Evolutionary conservation across 2,888 invertebrate genomes (phyloP).

Genomic region (Ornithoptera priamus): DNA sequence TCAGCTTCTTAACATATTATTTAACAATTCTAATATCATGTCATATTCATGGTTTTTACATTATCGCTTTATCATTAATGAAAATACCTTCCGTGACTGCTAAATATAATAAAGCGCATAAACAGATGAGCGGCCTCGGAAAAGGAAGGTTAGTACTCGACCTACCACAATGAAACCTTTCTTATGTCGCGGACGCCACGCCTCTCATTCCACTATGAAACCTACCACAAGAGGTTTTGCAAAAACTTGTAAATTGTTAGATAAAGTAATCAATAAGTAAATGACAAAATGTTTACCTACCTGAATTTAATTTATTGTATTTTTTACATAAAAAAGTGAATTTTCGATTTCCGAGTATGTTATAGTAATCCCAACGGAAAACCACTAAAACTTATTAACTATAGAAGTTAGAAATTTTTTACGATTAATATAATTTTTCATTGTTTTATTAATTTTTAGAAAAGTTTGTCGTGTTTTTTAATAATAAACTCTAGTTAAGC

Average conservation of each 20-base stretch:
- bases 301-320: not conserved
- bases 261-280: not conserved
- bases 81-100: not conserved
- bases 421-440: not conserved
- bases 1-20: too few species aligned
- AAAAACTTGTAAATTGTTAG: not conserved
- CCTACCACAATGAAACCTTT: conserved; percentile 24
- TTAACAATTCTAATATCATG: too few species aligned
- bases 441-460: not conserved
- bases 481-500: conserved; percentile 2
- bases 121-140: conserved; percentile 18
- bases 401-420: not conserved
- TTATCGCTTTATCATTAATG: not conserved
- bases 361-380: too few species aligned
- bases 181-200: conserved; percentile 11
- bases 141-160: conserved; percentile 23
- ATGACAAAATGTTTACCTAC: not conserved
- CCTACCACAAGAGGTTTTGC: not conserved
- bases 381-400: too few species aligned
- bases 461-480: not conserved
- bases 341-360: too few species aligned
- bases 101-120: conserved; percentile 2
- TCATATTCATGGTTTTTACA: not conserved
- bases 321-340: not conserved
- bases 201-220: conserved; percentile 2